These are phyloP conservation scores for Glaucomys volans DNA, from an alignment of 2,113 vertebrate species.

Conservation along the genomic window DNA sequence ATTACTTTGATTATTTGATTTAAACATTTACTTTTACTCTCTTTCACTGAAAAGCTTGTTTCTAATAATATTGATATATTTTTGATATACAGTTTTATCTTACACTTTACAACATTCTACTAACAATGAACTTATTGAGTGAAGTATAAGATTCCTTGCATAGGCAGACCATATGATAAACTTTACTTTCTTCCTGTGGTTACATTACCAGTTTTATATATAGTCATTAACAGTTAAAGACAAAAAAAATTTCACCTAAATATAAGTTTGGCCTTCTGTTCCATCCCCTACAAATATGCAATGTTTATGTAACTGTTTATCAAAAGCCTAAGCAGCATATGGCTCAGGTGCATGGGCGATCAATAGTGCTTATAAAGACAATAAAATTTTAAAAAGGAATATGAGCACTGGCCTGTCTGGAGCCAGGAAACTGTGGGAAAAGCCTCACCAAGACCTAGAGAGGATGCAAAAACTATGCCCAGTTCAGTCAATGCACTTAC, in stretches of 20 bases:
- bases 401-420: neutral
- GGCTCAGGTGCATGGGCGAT: rapidly evolving
- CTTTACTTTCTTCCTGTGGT: neutral
- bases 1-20: neutral
- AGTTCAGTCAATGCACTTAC: neutral
- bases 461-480: neutral
- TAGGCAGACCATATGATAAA: neutral
- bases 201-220: neutral
- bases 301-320: neutral
- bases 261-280: neutral
- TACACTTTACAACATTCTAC: neutral
- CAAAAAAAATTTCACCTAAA: neutral
- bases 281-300: neutral
- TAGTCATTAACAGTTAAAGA: neutral
- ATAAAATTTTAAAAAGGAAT: neutral
- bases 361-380: neutral
- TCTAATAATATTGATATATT: neutral
- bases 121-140: neutral
- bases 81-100: neutral
- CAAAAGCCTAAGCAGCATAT: neutral
- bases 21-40: slow-evolving; percentile 8
- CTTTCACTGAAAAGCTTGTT: neutral
- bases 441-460: neutral
- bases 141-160: neutral
- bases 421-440: neutral